Evolutionary conservation across 1,140 invertebrate genomes (phyloP).

Genomic region (Lucilia cuprina): DNA sequence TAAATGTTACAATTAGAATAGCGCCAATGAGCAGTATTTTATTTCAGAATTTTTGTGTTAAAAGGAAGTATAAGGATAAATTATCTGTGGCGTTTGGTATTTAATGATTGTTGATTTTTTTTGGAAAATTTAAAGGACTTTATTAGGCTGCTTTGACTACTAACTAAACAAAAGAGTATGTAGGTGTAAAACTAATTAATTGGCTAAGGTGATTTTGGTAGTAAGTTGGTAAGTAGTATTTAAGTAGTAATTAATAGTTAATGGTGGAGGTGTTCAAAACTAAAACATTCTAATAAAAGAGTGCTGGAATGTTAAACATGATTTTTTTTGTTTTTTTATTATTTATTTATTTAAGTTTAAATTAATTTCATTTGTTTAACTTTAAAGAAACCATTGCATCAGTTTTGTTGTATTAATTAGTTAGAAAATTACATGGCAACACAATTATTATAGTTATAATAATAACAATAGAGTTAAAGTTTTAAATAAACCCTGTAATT

Average conservation of each 20-base stretch:
- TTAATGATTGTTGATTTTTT: background rate
- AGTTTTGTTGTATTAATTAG: background rate
- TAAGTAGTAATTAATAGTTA: background rate
- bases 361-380: background rate
- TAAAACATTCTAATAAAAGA: constrained; percentile 2
- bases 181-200: background rate
- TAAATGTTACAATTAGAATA: background rate
- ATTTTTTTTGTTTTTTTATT: background rate
- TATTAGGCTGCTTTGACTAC: background rate
- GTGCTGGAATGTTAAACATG: constrained; percentile 11
- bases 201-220: constrained; percentile 8
- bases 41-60: background rate
- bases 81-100: background rate
- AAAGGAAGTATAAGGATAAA: background rate
- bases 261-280: constrained; percentile 12
- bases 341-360: constrained; percentile 11
- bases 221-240: constrained; percentile 12
- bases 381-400: background rate
- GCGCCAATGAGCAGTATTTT: background rate
- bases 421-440: background rate
- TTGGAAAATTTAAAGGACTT: background rate
- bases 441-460: background rate
- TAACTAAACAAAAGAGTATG: background rate
- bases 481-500: no score
- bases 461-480: no score